Evolutionary conservation across 2,113 vertebrate genomes (phyloP).

Genomic region (Solenodon paradoxus): DNA sequence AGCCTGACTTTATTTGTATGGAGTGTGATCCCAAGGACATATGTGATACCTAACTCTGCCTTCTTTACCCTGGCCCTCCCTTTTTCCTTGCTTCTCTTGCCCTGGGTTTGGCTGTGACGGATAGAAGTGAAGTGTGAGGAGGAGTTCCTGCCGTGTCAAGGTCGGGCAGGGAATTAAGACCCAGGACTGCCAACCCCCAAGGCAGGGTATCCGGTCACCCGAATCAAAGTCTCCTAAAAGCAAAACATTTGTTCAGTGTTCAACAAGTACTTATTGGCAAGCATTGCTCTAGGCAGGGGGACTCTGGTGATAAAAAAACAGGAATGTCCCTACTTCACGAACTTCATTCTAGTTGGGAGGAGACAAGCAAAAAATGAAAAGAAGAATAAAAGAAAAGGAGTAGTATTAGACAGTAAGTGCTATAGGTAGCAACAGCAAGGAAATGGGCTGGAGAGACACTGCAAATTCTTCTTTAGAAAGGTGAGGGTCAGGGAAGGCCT

Average conservation of each 20-base stretch:
- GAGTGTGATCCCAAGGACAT: neutral
- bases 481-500: neutral
- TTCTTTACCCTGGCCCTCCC: neutral
- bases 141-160: neutral
- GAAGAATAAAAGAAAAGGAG: neutral
- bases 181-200: neutral
- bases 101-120: neutral
- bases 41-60: neutral
- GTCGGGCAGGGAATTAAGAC: neutral
- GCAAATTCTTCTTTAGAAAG: no score
- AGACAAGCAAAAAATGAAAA: neutral
- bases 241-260: neutral
- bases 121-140: neutral
- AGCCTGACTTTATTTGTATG: neutral
- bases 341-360: neutral
- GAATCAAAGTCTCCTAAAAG: neutral
- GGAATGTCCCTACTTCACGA: neutral
- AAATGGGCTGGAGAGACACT: neutral
- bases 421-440: neutral
- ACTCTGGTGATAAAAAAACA: neutral
- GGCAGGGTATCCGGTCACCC: neutral
- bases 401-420: neutral
- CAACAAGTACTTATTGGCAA: neutral
- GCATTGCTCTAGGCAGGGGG: neutral
- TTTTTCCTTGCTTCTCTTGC: neutral